phyloP scores from a whole-genome alignment of 2,888 invertebrate genomes.

The Drosophila austrosaltans region DNA sequence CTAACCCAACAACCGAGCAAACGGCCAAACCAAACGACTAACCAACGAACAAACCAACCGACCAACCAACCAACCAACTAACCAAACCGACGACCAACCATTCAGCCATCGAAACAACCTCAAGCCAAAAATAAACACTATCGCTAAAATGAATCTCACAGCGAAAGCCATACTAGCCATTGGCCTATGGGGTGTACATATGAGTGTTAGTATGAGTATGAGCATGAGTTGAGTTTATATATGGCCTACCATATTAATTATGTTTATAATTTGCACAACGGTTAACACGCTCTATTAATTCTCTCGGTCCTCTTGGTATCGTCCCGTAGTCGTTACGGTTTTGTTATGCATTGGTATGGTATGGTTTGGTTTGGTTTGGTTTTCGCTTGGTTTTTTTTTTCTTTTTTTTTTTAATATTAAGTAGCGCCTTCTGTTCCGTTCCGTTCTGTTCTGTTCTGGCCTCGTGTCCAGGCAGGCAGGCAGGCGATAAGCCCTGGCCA shows the following conservation, averaged over 20 bases:
- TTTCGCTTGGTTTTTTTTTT: neutral
- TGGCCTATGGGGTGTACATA: constrained; percentile 10
- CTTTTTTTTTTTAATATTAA: constrained; percentile 25
- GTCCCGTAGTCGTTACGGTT: constrained; percentile 1
- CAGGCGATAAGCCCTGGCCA: constrained; percentile 74
- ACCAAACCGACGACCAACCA: constrained; percentile 32
- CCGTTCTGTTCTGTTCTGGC: constrained; percentile 36
- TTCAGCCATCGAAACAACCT: constrained; percentile 49
- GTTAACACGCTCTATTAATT: constrained; percentile 81
- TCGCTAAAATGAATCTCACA: constrained; percentile 68
- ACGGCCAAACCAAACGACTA: constrained; percentile 13
- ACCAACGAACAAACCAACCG: constrained; percentile 40
- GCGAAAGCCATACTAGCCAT: constrained; percentile 16
- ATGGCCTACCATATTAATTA: constrained; percentile 73
- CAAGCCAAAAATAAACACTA: constrained; percentile 73
- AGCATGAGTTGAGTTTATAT: constrained; percentile 16
- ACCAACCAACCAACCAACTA: constrained; percentile 43
- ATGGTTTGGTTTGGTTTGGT: constrained; percentile 22
- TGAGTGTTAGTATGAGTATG: constrained; percentile 22
- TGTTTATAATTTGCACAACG: constrained; percentile 80
- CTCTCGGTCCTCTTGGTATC: constrained; percentile 31
- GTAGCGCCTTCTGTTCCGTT: constrained; percentile 27
- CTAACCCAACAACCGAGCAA: constrained; percentile 20
- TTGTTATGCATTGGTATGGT: neutral
- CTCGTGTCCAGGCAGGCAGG: constrained; percentile 39